phyloP scores from a whole-genome alignment of 2,888 invertebrate genomes.

The Rhamnusium bicolor region DNA sequence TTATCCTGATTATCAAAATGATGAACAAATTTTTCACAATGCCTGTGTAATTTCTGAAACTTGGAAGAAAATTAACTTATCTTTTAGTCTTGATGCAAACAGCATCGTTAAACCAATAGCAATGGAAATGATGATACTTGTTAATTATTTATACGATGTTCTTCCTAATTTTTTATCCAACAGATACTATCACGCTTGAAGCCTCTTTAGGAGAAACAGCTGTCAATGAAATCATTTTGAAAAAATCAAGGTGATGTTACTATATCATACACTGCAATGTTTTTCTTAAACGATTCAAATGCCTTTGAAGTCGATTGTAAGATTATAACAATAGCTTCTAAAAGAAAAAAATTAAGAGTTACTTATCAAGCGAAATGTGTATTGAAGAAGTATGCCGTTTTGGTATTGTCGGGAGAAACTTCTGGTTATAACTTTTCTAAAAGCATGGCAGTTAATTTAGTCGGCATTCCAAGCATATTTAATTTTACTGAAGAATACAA shows the following conservation, averaged over 20 bases:
- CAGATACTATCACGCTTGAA: constrained; percentile 70
- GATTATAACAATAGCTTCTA: constrained; percentile 37
- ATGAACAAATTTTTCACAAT: constrained; percentile 74
- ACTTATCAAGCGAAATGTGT: constrained; percentile 60
- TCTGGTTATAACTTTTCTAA: constrained; percentile 58
- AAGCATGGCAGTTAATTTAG: constrained; percentile 57
- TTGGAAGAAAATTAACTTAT: constrained; percentile 74
- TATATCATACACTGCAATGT: constrained; percentile 58
- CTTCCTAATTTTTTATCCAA: constrained; percentile 74
- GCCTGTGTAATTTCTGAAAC: constrained; percentile 70
- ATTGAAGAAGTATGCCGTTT: constrained; percentile 43
- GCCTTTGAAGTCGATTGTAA: constrained; percentile 53
- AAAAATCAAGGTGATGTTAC: constrained; percentile 62
- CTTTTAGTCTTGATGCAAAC: constrained; percentile 73
- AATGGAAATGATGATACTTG: constrained; percentile 76
- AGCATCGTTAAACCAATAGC: constrained; percentile 74
- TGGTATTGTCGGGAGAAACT: constrained; percentile 63
- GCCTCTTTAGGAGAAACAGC: constrained; percentile 72
- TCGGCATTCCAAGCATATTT: constrained; percentile 59
- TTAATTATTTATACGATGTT: constrained; percentile 72
- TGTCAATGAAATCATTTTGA: constrained; percentile 68
- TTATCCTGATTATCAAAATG: constrained; percentile 68
- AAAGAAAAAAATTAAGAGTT: constrained; percentile 47
- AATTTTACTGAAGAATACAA: constrained; percentile 46
- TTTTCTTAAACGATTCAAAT: constrained; percentile 59